Evolutionary conservation across 1,140 invertebrate species (phyloP).

Genomic region (Tyrophagus putrescentiae): DNA sequence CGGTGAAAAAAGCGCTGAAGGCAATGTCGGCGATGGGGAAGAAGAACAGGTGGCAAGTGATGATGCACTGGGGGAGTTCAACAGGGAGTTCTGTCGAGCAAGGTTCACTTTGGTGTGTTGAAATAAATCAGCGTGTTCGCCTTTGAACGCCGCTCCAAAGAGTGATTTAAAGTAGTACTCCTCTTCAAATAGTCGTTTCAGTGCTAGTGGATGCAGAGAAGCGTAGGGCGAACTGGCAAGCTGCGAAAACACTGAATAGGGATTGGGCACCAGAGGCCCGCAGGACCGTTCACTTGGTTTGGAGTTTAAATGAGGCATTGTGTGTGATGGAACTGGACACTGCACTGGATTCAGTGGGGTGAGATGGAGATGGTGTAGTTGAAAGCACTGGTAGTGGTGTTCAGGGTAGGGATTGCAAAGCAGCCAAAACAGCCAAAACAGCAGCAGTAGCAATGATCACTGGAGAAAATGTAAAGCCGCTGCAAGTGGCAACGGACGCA

Average conservation of each 20-base stretch:
- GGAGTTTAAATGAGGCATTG: background rate
- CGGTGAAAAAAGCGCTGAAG: background rate
- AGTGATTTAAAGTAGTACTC: conserved; percentile 3
- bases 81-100: too few relatives aligned
- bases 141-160: background rate
- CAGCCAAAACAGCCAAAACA: too few relatives aligned
- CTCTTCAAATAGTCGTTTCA: background rate
- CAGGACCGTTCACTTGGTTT: background rate
- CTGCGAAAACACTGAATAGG: background rate
- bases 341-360: too few relatives aligned
- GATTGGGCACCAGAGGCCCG: background rate
- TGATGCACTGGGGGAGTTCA: too few relatives aligned
- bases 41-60: background rate
- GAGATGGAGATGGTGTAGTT: too few relatives aligned
- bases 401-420: too few relatives aligned
- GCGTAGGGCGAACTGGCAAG: background rate
- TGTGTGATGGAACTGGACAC: too few relatives aligned
- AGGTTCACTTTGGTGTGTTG: background rate
- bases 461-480: too few relatives aligned
- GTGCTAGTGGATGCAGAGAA: background rate
- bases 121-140: background rate
- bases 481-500: too few relatives aligned
- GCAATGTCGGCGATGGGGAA: background rate
- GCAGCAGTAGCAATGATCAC: too few relatives aligned
- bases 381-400: too few relatives aligned